Conservation (phyloP, 2,888 invertebrate genomes). For the Tetranychus piercei region DNA sequence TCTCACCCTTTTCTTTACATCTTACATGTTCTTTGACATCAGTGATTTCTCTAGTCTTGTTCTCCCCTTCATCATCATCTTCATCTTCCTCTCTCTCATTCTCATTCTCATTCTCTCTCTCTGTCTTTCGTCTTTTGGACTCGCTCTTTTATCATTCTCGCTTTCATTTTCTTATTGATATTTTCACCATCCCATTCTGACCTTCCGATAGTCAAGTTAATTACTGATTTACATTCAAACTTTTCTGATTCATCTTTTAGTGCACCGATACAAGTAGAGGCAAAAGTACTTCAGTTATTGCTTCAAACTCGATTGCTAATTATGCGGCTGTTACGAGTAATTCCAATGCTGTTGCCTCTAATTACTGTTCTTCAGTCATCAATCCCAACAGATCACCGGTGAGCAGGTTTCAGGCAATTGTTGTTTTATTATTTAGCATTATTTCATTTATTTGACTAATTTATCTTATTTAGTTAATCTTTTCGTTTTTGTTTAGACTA, state of each 20-base stretch:
- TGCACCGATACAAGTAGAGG: constrained; percentile 21
- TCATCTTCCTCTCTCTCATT: background rate
- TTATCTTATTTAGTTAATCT: background rate
- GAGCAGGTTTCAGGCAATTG: constrained; percentile 11
- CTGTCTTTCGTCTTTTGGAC: background rate
- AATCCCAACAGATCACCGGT: constrained; percentile 15
- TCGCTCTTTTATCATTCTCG: background rate
- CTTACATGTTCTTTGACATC: background rate
- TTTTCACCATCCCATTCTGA: background rate
- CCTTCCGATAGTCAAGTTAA: background rate
- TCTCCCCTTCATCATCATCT: background rate
- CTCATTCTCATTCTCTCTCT: constrained; percentile 6
- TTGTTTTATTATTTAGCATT: background rate
- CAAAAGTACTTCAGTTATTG: constrained; percentile 15
- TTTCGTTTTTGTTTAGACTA: background rate
- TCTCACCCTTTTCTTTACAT: background rate
- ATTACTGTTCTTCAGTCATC: constrained; percentile 12
- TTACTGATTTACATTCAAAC: background rate
- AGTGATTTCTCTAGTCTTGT: background rate
- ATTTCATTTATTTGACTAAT: background rate
- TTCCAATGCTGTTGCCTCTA: constrained; percentile 10
- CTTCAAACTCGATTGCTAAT: constrained; percentile 14
- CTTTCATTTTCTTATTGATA: background rate
- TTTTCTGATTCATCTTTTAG: constrained; percentile 11
- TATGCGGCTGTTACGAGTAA: constrained; percentile 7